A percentile compares a stretch with the other conserved stretches of the same genome.
These are phyloP conservation scores for Sylvia atricapilla DNA, from an alignment of 2,113 vertebrate genomes.

Conservation along the genomic window DNA sequence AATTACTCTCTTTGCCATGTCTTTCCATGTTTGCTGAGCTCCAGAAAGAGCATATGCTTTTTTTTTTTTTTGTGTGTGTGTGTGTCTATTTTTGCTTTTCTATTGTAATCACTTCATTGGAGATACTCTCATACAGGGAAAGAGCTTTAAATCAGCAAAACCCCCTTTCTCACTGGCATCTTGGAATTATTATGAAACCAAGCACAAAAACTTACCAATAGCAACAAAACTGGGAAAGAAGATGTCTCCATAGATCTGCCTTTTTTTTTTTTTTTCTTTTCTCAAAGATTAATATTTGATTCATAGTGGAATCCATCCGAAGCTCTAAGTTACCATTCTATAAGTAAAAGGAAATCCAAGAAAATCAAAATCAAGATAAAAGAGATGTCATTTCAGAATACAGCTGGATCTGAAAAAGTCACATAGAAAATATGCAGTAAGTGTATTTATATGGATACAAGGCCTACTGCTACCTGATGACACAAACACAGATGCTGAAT, in stretches of 20 bases:
- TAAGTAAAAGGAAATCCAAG: neutral
- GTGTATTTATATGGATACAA: neutral
- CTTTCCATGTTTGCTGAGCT: neutral
- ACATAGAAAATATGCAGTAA: neutral
- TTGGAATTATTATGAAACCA: neutral
- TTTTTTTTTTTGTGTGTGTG: neutral
- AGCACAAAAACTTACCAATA: neutral
- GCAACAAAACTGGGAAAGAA: neutral
- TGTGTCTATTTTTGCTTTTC: neutral
- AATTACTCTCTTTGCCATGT: neutral
- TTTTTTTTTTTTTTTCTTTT: neutral
- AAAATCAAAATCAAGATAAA: neutral
- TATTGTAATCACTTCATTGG: neutral
- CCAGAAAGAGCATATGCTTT: neutral
- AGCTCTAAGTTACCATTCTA: neutral
- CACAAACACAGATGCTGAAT: neutral
- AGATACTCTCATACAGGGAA: fast-evolving
- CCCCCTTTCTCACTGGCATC: neutral
- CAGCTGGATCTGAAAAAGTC: neutral
- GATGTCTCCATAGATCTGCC: neutral
- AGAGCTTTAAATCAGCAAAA: neutral
- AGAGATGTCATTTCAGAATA: neutral
- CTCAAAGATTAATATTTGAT: neutral
- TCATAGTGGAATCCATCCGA: neutral
- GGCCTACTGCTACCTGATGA: neutral